Percentiles rank a stretch among this genome's conserved stretches.
phyloP scores from a whole-genome alignment of 2,797 vertebrate species.

The Fundulus diaphanus region DNA sequence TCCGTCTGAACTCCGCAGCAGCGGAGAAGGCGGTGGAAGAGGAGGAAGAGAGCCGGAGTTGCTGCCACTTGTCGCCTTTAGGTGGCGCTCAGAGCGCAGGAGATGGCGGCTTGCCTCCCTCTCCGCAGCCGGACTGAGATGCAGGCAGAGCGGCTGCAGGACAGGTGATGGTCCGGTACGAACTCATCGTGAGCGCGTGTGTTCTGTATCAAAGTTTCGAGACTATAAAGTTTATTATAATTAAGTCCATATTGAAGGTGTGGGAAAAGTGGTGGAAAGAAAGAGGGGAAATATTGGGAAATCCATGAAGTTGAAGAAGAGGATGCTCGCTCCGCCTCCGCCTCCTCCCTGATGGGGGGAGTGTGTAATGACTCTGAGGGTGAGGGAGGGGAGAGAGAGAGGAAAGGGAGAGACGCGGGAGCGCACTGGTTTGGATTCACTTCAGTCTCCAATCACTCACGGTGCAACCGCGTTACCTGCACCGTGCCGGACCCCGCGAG shows the following conservation, averaged over 20 bases:
- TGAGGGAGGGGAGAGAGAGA: slow-evolving; percentile 25
- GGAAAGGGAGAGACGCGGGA: slow-evolving; percentile 44
- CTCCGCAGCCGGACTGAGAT: slow-evolving; percentile 22
- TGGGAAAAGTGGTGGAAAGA: not conserved
- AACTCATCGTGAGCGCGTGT: not conserved
- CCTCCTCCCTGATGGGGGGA: slow-evolving; percentile 24
- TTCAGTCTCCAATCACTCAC: slow-evolving; percentile 72
- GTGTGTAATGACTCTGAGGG: slow-evolving; percentile 37
- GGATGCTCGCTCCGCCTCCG: slow-evolving; percentile 60
- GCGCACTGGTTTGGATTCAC: slow-evolving; percentile 71
- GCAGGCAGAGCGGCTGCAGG: not conserved
- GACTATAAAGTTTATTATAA: slow-evolving; percentile 8
- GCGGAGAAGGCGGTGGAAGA: not conserved
- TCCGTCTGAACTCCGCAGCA: slow-evolving; percentile 6
- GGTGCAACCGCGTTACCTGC: slow-evolving; percentile 63
- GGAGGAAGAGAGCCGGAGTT: not conserved
- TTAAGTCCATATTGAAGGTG: not conserved
- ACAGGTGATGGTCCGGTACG: not conserved
- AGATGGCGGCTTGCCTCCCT: slow-evolving; percentile 38
- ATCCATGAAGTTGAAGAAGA: slow-evolving; percentile 50
- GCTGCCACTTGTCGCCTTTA: slow-evolving; percentile 62
- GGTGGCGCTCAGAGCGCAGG: slow-evolving; percentile 81
- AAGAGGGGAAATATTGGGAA: slow-evolving; percentile 42
- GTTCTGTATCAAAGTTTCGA: slow-evolving; percentile 1
- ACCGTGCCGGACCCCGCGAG: slow-evolving; percentile 66